Percentiles rank a stretch among this genome's conserved stretches.
phyloP scores from a whole-genome alignment of 2,797 vertebrate species.

The Sebastolobus alascanus region DNA sequence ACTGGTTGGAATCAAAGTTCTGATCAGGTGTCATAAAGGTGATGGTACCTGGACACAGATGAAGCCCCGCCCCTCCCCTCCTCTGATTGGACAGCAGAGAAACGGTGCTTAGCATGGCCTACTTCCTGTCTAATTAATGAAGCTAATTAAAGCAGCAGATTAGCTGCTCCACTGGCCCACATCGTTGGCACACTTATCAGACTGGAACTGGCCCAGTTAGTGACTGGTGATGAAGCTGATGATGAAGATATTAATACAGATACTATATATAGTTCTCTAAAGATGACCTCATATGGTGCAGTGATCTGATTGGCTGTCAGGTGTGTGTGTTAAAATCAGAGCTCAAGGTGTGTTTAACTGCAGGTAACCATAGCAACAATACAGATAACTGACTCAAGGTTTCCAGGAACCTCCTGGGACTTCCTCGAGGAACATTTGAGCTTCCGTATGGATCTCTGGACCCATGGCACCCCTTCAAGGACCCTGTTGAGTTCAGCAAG shows the following conservation, averaged over 20 bases:
- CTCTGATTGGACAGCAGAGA: conserved; percentile 3
- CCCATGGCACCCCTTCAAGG: too few species aligned
- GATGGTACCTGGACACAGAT: too few species aligned
- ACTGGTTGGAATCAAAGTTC: not conserved
- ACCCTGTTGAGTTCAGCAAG: too few species aligned
- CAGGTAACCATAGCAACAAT: not conserved
- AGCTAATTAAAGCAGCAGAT: conserved; percentile 67
- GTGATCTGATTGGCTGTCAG: not conserved
- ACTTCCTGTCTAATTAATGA: conserved; percentile 68
- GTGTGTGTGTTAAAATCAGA: not conserved
- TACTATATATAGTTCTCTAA: not conserved
- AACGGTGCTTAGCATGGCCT: conserved; percentile 30
- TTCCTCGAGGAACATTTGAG: not conserved
- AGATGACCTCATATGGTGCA: not conserved
- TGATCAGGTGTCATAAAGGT: not conserved
- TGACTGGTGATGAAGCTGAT: conserved; percentile 4
- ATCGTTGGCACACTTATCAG: conserved; percentile 59
- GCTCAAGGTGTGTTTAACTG: not conserved
- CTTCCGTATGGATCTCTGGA: too few species aligned
- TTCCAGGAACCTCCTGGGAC: not conserved
- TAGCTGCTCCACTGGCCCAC: conserved; percentile 72
- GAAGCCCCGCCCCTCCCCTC: not conserved
- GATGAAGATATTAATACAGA: not conserved
- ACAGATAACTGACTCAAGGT: not conserved
- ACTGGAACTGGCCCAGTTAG: conserved; percentile 47